phyloP scores from a whole-genome alignment of 2,797 vertebrate genomes.

The Argya squamiceps region DNA sequence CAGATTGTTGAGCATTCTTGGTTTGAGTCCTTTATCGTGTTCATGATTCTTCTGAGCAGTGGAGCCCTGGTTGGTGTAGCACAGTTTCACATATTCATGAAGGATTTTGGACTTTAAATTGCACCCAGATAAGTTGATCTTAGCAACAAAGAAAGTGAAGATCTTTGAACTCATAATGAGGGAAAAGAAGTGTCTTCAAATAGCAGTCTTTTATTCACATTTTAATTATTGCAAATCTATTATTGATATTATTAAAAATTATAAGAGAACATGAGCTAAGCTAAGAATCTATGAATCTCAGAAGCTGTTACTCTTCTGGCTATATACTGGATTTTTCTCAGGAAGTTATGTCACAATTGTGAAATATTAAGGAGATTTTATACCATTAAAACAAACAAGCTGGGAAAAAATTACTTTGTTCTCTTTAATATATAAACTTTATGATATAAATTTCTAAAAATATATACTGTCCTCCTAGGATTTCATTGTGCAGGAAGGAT shows the following conservation, averaged over 20 bases:
- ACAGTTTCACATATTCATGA: neutral
- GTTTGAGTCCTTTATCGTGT: conserved; percentile 97
- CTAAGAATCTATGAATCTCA: neutral
- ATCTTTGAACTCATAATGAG: neutral
- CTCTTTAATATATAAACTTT: neutral
- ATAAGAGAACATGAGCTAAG: neutral
- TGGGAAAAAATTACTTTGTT: neutral
- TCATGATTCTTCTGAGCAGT: conserved; percentile 96
- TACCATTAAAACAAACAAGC: neutral
- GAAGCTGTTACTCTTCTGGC: neutral
- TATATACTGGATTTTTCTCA: neutral
- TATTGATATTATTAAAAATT: neutral
- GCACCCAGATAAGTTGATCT: neutral
- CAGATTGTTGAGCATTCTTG: conserved; percentile 95
- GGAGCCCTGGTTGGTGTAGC: conserved; percentile 85
- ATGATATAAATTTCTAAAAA: neutral
- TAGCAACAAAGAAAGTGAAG: neutral
- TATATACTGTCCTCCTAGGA: neutral
- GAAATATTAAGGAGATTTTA: neutral
- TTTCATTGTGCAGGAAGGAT: neutral
- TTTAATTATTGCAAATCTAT: neutral
- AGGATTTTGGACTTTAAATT: neutral
- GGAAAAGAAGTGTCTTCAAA: neutral
- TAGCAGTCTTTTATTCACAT: neutral
- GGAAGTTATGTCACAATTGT: neutral